Conservation (phyloP, 2,888 invertebrate genomes). For the Dioctria linearis region DNA sequence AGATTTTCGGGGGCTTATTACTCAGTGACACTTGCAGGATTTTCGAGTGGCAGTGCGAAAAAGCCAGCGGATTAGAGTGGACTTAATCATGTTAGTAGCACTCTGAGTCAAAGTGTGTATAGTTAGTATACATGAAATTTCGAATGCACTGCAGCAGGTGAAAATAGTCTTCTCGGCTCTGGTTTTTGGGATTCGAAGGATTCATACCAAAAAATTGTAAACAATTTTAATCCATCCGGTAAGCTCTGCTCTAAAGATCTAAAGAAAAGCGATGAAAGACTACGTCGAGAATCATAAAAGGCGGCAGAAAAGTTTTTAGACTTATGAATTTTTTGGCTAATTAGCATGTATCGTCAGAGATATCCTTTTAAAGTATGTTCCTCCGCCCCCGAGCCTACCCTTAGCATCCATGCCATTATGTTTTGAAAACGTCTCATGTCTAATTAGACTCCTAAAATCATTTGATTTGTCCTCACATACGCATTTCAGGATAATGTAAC, state of each 20-base stretch:
- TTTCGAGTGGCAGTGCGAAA: slow-evolving; percentile 47
- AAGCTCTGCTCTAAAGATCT: not conserved
- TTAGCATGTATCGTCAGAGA: not conserved
- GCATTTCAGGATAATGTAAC: slow-evolving; percentile 40
- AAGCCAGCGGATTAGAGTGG: slow-evolving; percentile 44
- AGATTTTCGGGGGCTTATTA: slow-evolving; percentile 44
- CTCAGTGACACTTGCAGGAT: slow-evolving; percentile 48
- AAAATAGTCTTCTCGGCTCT: not conserved
- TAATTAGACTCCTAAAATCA: slow-evolving; percentile 47
- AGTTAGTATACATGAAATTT: not conserved
- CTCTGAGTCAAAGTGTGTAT: slow-evolving; percentile 16
- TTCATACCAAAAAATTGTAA: slow-evolving; percentile 11
- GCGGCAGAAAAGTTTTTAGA: not conserved
- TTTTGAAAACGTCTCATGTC: slow-evolving; percentile 3
- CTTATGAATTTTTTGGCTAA: not conserved
- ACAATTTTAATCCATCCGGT: slow-evolving; percentile 35
- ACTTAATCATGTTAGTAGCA: slow-evolving; percentile 49
- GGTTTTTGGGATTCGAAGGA: slow-evolving; percentile 5
- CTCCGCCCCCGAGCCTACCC: not conserved
- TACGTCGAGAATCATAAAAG: not conserved
- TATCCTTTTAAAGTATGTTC: not conserved
- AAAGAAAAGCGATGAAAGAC: not conserved
- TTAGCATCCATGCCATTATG: not conserved
- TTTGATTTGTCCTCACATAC: slow-evolving; percentile 41
- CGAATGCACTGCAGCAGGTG: slow-evolving; percentile 44